Percentiles rank a stretch among this genome's conserved stretches.
Evolutionary conservation across 2,888 invertebrate genomes (phyloP).

Genomic region (Melolontha melolontha): DNA sequence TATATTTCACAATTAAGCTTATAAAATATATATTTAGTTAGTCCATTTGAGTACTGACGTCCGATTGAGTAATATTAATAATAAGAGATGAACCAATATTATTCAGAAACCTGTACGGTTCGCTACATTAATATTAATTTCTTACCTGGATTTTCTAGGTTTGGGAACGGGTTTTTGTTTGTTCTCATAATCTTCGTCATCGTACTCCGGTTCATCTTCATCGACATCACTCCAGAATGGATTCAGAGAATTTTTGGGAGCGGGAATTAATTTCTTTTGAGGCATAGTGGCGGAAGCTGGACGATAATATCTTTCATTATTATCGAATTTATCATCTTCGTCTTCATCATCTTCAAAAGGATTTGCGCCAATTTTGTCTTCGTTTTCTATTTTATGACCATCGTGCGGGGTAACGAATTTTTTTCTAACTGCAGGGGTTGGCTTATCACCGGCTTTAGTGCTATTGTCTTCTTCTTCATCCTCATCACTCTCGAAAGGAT

Average conservation of each 20-base stretch:
- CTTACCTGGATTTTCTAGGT: conserved; percentile 66
- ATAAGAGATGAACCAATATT: too few species aligned
- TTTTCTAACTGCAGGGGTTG: too few species aligned
- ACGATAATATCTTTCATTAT: conserved; percentile 25
- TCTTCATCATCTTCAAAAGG: conserved; percentile 26
- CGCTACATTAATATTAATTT: neutral
- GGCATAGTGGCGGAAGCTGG: conserved; percentile 35
- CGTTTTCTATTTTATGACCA: neutral
- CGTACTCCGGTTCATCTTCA: conserved; percentile 70
- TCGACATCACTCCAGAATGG: conserved; percentile 83
- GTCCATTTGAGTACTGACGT: too few species aligned
- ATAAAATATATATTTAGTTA: too few species aligned
- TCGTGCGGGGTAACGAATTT: too few species aligned
- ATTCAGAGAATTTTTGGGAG: conserved; percentile 71
- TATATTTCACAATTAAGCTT: too few species aligned
- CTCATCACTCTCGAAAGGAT: neutral
- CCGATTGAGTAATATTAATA: too few species aligned
- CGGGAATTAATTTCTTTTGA: conserved; percentile 49
- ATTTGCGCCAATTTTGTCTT: conserved; percentile 11
- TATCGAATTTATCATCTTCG: conserved; percentile 39
- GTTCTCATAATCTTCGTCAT: conserved; percentile 59
- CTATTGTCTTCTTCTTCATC: neutral
- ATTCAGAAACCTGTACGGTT: too few species aligned
- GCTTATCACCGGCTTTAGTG: neutral
- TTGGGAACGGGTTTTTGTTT: conserved; percentile 68